phyloP scores from a whole-genome alignment of 2,113 vertebrate genomes.

The Cairina moschata region DNA sequence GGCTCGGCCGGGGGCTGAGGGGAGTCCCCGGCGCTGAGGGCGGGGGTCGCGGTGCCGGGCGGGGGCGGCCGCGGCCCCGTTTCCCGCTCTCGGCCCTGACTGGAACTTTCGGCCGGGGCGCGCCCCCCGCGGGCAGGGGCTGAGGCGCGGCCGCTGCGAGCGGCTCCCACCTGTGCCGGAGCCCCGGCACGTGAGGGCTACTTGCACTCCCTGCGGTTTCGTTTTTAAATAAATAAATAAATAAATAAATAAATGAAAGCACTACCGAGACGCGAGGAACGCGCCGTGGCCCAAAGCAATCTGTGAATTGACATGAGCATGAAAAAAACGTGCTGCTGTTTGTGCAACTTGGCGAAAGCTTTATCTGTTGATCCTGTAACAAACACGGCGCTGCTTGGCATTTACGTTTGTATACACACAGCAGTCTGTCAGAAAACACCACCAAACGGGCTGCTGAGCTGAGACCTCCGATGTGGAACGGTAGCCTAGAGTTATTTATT shows the following conservation, averaged over 20 bases:
- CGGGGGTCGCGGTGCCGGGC: background rate
- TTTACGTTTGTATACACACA: rapidly evolving
- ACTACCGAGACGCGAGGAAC: background rate
- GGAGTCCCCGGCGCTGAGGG: background rate
- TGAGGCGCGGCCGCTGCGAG: background rate
- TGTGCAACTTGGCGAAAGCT: background rate
- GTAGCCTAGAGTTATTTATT: rapidly evolving
- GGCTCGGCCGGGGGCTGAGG: background rate
- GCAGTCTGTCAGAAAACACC: background rate
- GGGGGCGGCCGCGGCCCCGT: background rate
- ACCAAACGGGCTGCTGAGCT: rapidly evolving
- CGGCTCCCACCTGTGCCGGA: background rate
- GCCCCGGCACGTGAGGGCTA: background rate
- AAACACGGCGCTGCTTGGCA: rapidly evolving
- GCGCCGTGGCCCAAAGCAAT: background rate
- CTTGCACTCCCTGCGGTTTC: background rate
- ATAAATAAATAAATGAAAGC: too few relatives aligned
- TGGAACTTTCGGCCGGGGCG: background rate
- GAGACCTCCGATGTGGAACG: rapidly evolving
- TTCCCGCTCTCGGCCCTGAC: background rate
- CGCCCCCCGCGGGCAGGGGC: background rate
- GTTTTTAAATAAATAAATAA: background rate
- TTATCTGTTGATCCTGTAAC: background rate
- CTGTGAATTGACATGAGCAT: background rate
- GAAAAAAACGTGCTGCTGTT: background rate